Percentiles rank a stretch among this genome's conserved stretches.
phyloP scores from a whole-genome alignment of 2,113 vertebrate species.

The Leucoraja erinaceus region DNA sequence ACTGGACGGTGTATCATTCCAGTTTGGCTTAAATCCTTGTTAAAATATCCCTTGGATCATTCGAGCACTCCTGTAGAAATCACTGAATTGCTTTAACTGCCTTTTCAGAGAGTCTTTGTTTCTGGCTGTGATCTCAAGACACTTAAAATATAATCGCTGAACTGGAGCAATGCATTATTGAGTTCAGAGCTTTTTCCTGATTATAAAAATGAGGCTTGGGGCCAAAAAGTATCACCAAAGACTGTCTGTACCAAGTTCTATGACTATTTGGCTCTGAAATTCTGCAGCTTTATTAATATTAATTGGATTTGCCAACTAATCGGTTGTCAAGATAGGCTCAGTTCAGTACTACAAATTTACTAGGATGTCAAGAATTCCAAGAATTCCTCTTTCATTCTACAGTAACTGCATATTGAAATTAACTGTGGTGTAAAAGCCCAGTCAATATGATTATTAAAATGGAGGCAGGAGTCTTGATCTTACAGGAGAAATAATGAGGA shows the following conservation, averaged over 20 bases:
- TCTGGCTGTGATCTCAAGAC: background rate
- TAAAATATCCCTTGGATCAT: background rate
- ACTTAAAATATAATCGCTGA: background rate
- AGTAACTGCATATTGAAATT: background rate
- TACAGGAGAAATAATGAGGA: background rate
- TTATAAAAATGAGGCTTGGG: background rate
- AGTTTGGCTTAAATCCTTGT: background rate
- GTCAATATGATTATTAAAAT: background rate
- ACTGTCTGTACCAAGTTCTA: background rate
- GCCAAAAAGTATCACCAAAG: background rate
- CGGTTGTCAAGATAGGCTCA: background rate
- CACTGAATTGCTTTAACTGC: slow-evolving; percentile 21
- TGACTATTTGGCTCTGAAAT: background rate
- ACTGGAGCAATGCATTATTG: background rate
- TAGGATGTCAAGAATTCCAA: background rate
- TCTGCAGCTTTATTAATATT: background rate
- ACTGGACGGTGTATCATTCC: background rate
- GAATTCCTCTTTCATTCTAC: background rate
- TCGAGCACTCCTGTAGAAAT: background rate
- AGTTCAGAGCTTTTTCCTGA: background rate
- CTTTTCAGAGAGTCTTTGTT: background rate
- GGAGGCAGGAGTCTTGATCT: background rate
- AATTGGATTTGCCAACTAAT: background rate
- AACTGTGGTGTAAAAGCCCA: background rate
- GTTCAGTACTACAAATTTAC: background rate